Evolutionary conservation across 2,888 invertebrate genomes (phyloP), one percentile per base, ranked within the genome.

Genomic region (Drosophila austrosaltans): DNA sequence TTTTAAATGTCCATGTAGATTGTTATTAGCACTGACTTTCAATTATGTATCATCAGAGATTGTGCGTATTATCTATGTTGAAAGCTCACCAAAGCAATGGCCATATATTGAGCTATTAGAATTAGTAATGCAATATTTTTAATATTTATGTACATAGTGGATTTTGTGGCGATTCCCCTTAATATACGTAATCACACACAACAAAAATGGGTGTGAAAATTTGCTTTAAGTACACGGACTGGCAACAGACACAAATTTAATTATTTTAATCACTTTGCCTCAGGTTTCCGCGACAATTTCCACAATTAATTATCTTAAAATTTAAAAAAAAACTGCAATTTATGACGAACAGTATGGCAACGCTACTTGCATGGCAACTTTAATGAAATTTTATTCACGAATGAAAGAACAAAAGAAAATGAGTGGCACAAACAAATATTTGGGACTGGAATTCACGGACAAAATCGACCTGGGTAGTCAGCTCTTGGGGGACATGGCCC

Each of bases 401-500:
- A 16, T 16, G 6, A 4, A 4, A 32, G 5, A 32, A 32, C 3
- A 32, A 32, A 32, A 32, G 1, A 32, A 32, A 0, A 32, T 16
- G 6, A 5, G 5, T 5, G 5, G 6, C 6, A 32, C 5, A 32
- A 32, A 8, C 36, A 36, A 36, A 8, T 8, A 36, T 2, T 36
- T 2, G 8, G 36, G 10, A 36, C 8, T 36, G 1, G 36, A 36
- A 10, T 36, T 36, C 8, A 10, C 36, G 48, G 94, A 94, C 72
- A 94, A 94, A 87, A 94, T 94, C 89, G 94, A 94, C 89, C 93
- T 95, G 81, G 54, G 69, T 93, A 94, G 93, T 85, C 95, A 95
- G 86, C 94, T 98, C 76, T 98, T 96, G 0, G 97, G 97, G 82
- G 96, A 98, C 91, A 95, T 99, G 89, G 96, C 97, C 1, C 95